phyloP scores from a whole-genome alignment of 2,888 invertebrate species.

The Dorcus parallelipipedus region DNA sequence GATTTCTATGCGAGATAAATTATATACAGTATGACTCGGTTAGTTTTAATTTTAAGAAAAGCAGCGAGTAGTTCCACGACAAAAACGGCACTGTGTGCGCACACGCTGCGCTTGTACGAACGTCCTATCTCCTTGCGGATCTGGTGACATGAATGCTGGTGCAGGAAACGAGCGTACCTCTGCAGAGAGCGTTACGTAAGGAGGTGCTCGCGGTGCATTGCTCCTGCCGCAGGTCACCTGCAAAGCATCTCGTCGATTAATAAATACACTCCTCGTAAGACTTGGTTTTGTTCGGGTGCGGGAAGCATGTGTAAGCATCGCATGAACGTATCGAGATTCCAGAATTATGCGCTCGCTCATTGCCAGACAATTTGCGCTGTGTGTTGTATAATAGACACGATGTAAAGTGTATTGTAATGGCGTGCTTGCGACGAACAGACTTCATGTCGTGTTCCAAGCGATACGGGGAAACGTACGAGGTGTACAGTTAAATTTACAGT shows the following conservation, averaged over 20 bases:
- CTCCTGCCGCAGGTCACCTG: constrained; percentile 30
- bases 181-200: constrained; percentile 16
- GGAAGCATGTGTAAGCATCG: background rate
- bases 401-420: background rate
- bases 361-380: background rate
- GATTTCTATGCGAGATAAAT: too few species aligned
- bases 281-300: background rate
- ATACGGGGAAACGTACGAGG: background rate
- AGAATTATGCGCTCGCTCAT: constrained; percentile 1
- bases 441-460: background rate
- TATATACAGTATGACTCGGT: too few species aligned
- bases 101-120: constrained; percentile 2
- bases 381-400: constrained; percentile 1
- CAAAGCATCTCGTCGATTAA: constrained; percentile 8
- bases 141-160: constrained; percentile 22
- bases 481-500: background rate
- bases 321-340: constrained; percentile 1
- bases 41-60: too few species aligned
- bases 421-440: background rate
- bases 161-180: constrained; percentile 17
- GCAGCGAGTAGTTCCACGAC: too few species aligned
- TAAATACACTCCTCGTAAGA: background rate
- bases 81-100: background rate
- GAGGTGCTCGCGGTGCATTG: constrained; percentile 25
- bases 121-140: constrained; percentile 13